These are phyloP conservation scores for Boulengeromyrus knoepffleri DNA, from an alignment of 2,113 vertebrate genomes.

Conservation along the genomic window DNA sequence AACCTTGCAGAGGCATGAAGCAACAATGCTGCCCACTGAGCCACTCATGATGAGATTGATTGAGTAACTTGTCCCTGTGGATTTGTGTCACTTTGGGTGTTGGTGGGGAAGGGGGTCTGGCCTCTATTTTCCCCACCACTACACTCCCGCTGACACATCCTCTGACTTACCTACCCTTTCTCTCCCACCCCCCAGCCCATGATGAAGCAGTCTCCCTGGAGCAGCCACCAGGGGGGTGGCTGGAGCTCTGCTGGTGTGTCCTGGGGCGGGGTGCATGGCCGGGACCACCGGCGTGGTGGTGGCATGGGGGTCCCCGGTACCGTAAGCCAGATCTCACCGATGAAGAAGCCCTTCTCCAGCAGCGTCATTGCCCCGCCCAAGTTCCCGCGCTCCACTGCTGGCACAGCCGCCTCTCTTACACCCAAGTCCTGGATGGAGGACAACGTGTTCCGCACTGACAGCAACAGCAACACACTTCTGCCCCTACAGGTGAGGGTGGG, in stretches of 20 bases:
- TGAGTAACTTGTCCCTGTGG: not conserved
- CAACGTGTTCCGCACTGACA: slow-evolving; percentile 91
- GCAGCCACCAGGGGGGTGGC: slow-evolving; percentile 82
- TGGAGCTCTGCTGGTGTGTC: slow-evolving; percentile 89
- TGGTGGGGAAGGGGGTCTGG: not conserved
- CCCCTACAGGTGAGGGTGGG: slow-evolving; percentile 81
- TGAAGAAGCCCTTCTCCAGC: slow-evolving; percentile 95
- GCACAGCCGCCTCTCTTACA: slow-evolving; percentile 67
- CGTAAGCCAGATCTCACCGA: slow-evolving; percentile 83
- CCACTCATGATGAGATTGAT: not conserved
- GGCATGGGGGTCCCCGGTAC: slow-evolving; percentile 83
- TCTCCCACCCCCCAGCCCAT: slow-evolving; percentile 67
- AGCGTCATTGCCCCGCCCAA: slow-evolving; percentile 95
- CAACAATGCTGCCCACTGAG: not conserved
- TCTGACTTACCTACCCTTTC: not conserved
- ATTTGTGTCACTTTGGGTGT: not conserved
- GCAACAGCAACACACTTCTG: slow-evolving; percentile 93
- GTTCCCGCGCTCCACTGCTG: slow-evolving; percentile 72
- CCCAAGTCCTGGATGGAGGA: slow-evolving; percentile 95
- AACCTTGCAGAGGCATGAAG: not conserved
- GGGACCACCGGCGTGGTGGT: slow-evolving; percentile 84
- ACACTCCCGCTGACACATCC: not conserved
- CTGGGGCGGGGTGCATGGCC: slow-evolving; percentile 78
- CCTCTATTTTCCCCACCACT: not conserved
- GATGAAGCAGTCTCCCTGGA: slow-evolving; percentile 93